Evolutionary conservation across 2,113 vertebrate species (phyloP).

Genomic region (Caranx ignobilis): DNA sequence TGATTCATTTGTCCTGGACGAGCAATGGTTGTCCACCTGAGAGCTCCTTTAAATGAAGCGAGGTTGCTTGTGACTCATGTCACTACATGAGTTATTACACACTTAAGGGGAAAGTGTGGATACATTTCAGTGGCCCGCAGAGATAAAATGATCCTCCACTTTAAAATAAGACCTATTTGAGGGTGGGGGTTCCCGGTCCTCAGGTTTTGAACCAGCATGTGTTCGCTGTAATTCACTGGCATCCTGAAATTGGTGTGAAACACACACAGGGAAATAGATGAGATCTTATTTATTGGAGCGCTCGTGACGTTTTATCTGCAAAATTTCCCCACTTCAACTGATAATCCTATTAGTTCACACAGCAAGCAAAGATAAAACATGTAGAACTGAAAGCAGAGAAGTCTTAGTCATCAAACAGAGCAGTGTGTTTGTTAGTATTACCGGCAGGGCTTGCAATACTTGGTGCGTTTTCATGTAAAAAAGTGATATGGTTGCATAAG

Average conservation of each 20-base stretch:
- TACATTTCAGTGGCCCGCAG: background rate
- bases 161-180: background rate
- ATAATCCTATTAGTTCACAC: background rate
- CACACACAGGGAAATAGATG: background rate
- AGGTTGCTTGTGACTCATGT: background rate
- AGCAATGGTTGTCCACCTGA: background rate
- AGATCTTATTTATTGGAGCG: background rate
- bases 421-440: slow-evolving; percentile 6
- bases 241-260: background rate
- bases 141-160: background rate
- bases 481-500: slow-evolving; percentile 46
- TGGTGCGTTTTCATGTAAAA: slow-evolving; percentile 19
- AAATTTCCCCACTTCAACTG: background rate
- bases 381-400: background rate
- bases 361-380: background rate
- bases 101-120: no score
- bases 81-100: background rate
- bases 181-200: background rate
- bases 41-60: background rate
- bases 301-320: background rate
- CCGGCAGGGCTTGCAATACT: background rate
- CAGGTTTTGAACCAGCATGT: background rate
- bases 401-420: slow-evolving; percentile 11
- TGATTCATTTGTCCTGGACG: background rate
- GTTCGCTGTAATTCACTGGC: no score